These are phyloP conservation scores for Portunus trituberculatus DNA, from an alignment of 1,140 invertebrate species.

Conservation along the genomic window DNA sequence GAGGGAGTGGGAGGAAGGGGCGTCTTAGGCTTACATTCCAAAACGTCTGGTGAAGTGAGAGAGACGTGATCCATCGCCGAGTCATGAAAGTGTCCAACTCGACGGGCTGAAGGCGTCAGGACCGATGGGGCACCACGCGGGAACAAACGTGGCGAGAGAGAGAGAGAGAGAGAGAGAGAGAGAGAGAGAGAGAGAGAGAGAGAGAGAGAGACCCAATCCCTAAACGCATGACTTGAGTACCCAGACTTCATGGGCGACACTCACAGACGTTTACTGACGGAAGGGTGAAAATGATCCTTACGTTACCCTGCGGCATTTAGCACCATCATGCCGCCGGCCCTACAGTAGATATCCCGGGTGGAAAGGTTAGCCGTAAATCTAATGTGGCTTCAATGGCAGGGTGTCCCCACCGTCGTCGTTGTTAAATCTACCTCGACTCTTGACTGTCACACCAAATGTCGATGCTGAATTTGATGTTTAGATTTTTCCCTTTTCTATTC, in stretches of 20 bases:
- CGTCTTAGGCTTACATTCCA: constrained; percentile 48
- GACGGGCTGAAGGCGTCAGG: constrained; percentile 64
- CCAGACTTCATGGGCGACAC: not conserved
- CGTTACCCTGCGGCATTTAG: constrained; percentile 56
- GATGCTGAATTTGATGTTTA: not conserved
- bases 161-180: constrained; percentile 27
- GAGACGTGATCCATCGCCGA: constrained; percentile 32
- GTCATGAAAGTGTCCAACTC: constrained; percentile 64
- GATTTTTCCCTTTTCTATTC: not conserved
- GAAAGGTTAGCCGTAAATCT: constrained; percentile 76
- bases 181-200: constrained; percentile 25
- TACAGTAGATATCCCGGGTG: constrained; percentile 69
- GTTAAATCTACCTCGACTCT: constrained; percentile 23
- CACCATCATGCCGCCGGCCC: constrained; percentile 55
- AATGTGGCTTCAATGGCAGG: constrained; percentile 73
- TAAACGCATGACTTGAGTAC: constrained; percentile 36
- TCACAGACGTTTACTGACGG: not conserved
- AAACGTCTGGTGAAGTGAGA: constrained; percentile 1
- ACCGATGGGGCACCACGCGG: constrained; percentile 63
- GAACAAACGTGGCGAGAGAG: constrained; percentile 44
- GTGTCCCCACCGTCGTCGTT: constrained; percentile 46
- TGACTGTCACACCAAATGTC: constrained; percentile 35
- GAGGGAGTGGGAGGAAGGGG: too few relatives aligned
- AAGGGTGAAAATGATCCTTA: constrained; percentile 59
- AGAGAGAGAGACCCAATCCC: not conserved